Percentiles rank a stretch among this genome's conserved stretches.
These are phyloP conservation scores for fruit fly (Drosophila melanogaster) DNA, from an alignment of 1,140 invertebrate species.

Conservation along the genomic window Release_6_plus_ISO1_MT NT_033779.5:6462001-6462500, in stretches of 20 bases:
- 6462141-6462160: slow-evolving; percentile 3
- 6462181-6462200: slow-evolving; percentile 18
- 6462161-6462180: slow-evolving; percentile 5
- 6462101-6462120: no score
- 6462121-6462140: no score
- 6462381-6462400: slow-evolving; percentile 49
- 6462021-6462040: no score
- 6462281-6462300: slow-evolving; percentile 21
- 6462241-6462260: slow-evolving; percentile 26
- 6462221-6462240: slow-evolving; percentile 30
- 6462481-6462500: slow-evolving; percentile 44
- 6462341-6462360: slow-evolving; percentile 37
- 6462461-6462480: not conserved
- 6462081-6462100: no score
- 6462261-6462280: slow-evolving; percentile 14
- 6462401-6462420: slow-evolving; percentile 28
- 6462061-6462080: no score
- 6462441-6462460: not conserved
- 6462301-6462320: slow-evolving; percentile 33
- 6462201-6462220: slow-evolving; percentile 37
- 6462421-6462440: slow-evolving; percentile 1
- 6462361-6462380: slow-evolving; percentile 43
- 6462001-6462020: no score
- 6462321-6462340: slow-evolving; percentile 12
- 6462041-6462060: no score